Conservation (phyloP, 2,113 vertebrate genomes). For the Etheostoma cragini region DNA sequence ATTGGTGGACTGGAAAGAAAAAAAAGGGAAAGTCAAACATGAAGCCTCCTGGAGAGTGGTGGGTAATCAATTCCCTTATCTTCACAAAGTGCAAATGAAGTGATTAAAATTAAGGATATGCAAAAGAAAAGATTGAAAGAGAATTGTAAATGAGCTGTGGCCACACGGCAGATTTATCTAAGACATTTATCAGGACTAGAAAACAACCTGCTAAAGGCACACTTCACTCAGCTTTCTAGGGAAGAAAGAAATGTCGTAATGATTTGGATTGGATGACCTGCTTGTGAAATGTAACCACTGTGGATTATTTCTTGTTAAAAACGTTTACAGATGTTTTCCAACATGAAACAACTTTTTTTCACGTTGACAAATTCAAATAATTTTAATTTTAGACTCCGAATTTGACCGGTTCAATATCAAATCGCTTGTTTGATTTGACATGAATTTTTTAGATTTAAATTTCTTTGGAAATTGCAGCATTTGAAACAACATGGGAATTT, state of each 20-base stretch:
- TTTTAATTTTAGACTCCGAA: not conserved
- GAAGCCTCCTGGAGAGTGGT: slow-evolving; percentile 72
- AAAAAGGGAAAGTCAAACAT: slow-evolving; percentile 63
- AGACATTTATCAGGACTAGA: slow-evolving; percentile 34
- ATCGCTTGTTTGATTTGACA: not conserved
- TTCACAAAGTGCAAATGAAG: slow-evolving; percentile 82
- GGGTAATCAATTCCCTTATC: slow-evolving; percentile 85
- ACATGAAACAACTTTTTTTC: not conserved
- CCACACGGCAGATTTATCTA: slow-evolving; percentile 43
- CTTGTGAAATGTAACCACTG: not conserved
- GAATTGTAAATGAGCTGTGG: slow-evolving; percentile 58
- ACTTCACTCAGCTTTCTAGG: not conserved
- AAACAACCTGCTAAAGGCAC: slow-evolving; percentile 33
- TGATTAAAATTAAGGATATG: slow-evolving; percentile 76
- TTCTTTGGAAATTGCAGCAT: not conserved
- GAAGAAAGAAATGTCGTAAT: not conserved
- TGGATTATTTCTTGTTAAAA: not conserved
- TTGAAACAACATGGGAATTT: not conserved
- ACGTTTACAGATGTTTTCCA: not conserved
- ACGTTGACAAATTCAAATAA: not conserved
- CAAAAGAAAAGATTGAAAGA: slow-evolving; percentile 49
- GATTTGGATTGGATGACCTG: not conserved
- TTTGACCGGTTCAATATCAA: not conserved
- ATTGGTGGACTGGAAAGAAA: slow-evolving; percentile 59
- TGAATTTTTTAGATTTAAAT: not conserved